A percentile compares a stretch with the other conserved stretches of the same genome.
Conservation (phyloP, 1,140 invertebrate species). For the Drosophila ohnishii region DNA sequence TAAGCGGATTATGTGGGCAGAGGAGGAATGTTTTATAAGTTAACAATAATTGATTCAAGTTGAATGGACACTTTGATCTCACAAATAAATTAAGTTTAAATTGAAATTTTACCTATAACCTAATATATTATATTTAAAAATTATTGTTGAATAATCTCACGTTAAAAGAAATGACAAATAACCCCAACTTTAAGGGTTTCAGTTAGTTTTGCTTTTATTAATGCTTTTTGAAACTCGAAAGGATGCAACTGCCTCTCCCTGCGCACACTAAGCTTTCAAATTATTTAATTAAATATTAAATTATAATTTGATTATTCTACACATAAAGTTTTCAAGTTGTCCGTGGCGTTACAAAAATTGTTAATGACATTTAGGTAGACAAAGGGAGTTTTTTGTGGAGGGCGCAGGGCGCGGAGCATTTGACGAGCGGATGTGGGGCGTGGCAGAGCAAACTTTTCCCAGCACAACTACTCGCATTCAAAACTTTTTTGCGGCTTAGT, state of each 20-base stretch:
- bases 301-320: slow-evolving; percentile 73
- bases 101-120: neutral
- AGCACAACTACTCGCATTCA: slow-evolving; percentile 22
- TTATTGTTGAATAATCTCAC: neutral
- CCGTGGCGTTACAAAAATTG: slow-evolving; percentile 66
- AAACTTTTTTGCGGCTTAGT: slow-evolving; percentile 69
- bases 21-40: neutral
- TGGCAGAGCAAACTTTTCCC: slow-evolving; percentile 53
- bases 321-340: slow-evolving; percentile 68
- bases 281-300: slow-evolving; percentile 78
- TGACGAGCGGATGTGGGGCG: slow-evolving; percentile 6
- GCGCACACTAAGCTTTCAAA: slow-evolving; percentile 51
- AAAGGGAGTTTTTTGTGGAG: neutral
- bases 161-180: neutral
- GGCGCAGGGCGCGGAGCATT: neutral
- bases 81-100: neutral
- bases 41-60: slow-evolving; percentile 1
- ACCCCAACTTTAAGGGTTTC: neutral
- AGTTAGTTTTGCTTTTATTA: neutral
- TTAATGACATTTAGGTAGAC: slow-evolving; percentile 69
- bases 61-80: neutral
- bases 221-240: neutral
- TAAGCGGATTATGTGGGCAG: neutral
- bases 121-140: neutral
- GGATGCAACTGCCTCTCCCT: neutral